Evolutionary conservation across 2,888 invertebrate species (phyloP).

Genomic region (Pyrochroa serraticornis): DNA sequence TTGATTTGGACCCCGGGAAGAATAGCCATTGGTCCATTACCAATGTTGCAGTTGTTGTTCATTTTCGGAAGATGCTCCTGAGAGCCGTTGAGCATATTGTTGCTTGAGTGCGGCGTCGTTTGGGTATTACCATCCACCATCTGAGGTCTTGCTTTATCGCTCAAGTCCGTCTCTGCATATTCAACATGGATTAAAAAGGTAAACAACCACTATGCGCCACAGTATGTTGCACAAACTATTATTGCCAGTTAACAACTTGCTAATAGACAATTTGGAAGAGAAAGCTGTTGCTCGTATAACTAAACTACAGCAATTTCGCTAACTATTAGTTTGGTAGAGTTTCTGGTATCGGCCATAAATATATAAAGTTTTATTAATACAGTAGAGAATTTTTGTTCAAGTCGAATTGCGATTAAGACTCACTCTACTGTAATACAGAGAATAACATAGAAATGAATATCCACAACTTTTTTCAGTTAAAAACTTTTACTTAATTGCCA

Average conservation of each 20-base stretch:
- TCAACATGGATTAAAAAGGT: too few relatives aligned
- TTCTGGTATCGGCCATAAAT: too few relatives aligned
- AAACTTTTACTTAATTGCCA: too few relatives aligned
- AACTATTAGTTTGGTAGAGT: too few relatives aligned
- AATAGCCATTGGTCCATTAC: slow-evolving; percentile 52
- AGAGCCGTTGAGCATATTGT: slow-evolving; percentile 42
- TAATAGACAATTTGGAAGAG: background rate
- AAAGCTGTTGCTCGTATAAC: background rate
- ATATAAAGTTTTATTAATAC: too few relatives aligned
- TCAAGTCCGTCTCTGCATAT: slow-evolving; percentile 19
- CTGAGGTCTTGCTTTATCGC: slow-evolving; percentile 42
- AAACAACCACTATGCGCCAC: too few relatives aligned
- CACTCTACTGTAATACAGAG: too few relatives aligned
- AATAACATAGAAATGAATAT: too few relatives aligned
- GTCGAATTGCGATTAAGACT: too few relatives aligned
- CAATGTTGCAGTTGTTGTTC: slow-evolving; percentile 54
- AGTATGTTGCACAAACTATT: slow-evolving; percentile 3
- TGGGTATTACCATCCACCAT: slow-evolving; percentile 54
- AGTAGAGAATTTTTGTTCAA: too few relatives aligned
- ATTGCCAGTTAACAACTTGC: background rate
- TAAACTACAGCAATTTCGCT: background rate
- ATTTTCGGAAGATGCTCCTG: slow-evolving; percentile 50
- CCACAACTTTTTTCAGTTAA: too few relatives aligned
- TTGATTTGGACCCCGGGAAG: slow-evolving; percentile 48
- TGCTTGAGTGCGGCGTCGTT: slow-evolving; percentile 47